phyloP scores from a whole-genome alignment of 2,113 vertebrate genomes.

The Miniopterus natalensis region DNA sequence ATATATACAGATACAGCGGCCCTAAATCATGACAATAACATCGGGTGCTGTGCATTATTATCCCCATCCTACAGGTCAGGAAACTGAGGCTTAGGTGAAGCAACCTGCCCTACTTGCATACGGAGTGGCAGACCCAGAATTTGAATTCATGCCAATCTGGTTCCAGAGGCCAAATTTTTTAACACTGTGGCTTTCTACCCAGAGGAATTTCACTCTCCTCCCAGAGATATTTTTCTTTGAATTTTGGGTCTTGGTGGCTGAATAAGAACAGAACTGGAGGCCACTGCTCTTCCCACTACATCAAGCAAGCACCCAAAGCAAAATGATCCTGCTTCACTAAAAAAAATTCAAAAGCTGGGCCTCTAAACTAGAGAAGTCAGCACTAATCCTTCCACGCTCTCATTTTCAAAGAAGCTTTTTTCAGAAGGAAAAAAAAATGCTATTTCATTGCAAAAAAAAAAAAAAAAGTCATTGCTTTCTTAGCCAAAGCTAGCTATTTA shows the following conservation, averaged over 20 bases:
- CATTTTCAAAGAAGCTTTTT: constrained; percentile 63
- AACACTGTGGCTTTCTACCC: not conserved
- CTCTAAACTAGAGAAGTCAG: not conserved
- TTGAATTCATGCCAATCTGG: not conserved
- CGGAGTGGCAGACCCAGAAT: not conserved
- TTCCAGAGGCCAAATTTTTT: not conserved
- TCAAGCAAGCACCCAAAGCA: not conserved
- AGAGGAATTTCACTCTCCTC: not conserved
- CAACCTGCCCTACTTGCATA: not conserved
- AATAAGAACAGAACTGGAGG: constrained; percentile 26
- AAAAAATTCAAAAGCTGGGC: not conserved
- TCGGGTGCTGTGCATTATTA: not conserved
- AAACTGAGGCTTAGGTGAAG: not conserved
- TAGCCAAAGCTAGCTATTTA: constrained; percentile 48
- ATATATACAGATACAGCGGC: not conserved
- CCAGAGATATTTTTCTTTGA: constrained; percentile 20
- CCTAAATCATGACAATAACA: not conserved
- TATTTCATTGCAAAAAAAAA: constrained; percentile 47
- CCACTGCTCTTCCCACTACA: not conserved
- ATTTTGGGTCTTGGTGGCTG: constrained; percentile 15
- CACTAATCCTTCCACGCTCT: not conserved
- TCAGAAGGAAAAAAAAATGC: constrained; percentile 16
- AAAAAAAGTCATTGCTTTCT: constrained; percentile 32
- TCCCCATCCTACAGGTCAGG: not conserved
- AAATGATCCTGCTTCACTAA: not conserved